phyloP scores from a whole-genome alignment of 2,113 vertebrate genomes.

The Paracanthobrama guichenoti region DNA sequence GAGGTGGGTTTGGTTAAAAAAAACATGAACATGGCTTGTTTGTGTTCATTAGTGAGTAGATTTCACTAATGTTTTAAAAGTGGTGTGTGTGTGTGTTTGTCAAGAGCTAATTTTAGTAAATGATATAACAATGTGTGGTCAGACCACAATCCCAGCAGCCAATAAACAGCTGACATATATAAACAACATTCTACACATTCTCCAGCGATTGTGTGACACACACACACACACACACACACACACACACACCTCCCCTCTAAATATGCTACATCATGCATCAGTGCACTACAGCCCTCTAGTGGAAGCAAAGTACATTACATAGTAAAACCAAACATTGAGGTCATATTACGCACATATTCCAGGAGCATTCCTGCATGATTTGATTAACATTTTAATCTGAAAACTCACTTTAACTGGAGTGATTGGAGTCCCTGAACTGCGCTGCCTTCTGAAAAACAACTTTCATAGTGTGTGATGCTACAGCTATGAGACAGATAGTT shows the following conservation, averaged over 20 bases:
- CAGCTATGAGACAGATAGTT: conserved; percentile 46
- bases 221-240: background rate
- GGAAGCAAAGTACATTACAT: conserved; percentile 54
- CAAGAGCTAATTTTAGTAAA: conserved; percentile 18
- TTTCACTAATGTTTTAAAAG: background rate
- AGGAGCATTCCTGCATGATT: background rate
- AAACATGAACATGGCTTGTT: background rate
- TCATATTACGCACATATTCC: background rate
- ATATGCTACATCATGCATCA: background rate
- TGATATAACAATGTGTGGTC: conserved; percentile 12
- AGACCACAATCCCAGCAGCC: conserved; percentile 36
- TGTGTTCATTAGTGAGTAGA: background rate
- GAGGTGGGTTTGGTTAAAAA: too few species aligned
- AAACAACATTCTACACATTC: conserved; percentile 28
- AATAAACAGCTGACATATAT: conserved; percentile 30
- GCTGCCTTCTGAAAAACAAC: background rate
- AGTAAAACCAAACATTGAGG: background rate
- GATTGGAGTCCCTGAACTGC: background rate
- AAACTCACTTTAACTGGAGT: background rate
- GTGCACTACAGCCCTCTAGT: conserved; percentile 59
- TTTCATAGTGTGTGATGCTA: conserved; percentile 20
- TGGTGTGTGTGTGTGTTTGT: background rate
- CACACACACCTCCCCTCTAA: background rate
- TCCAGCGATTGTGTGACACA: background rate
- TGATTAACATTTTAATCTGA: background rate